Evolutionary conservation across 1,140 invertebrate genomes (phyloP), one percentile per base, ranked within the genome.

Genomic region (Dreissena polymorpha): DNA sequence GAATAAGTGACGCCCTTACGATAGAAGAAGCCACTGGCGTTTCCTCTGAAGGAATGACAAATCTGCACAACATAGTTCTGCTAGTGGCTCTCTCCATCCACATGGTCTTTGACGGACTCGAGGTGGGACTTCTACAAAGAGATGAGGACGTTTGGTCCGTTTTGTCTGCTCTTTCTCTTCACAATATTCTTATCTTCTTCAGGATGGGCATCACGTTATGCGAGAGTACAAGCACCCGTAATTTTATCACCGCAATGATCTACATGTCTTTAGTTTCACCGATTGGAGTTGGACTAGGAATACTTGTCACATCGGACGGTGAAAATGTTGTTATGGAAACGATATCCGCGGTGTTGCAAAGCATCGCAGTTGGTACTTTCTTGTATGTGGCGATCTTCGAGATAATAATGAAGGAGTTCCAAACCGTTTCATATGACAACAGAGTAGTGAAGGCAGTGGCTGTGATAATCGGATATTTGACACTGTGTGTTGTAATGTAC

Each of bases 331-430:
- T 84, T 10, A 88, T 92, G 8, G 80, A 88, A 18, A 65, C 94
- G 49, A 71, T 92, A 12, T 93, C 93, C 85, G 93, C 93, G 0
- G 87, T 94, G 65, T 89, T 95, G 60, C 94, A 95, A 89, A 94
- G 93, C 25, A 76, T 98, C n/a, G 97, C 97, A 14, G 96, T 96
- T 12, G 97, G 97, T 55, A 98, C 97, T 0, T 95, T 99, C 64
- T 93, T 98, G 0, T 98, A 98, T 91, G 96, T 98, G 57, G 97
- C 97, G 0, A 96, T 98, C 39, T 96, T 97, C 89, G 97, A 99
- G 93, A 96, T 98, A 51, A 92, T 98, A 55, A 97, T 91, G 7
- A 89, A 92, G 76, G 93, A 94, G 83, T 82, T 94, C 7, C 13
- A 50, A 21, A 29, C 49, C 14, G 53, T 0, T 14, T 39, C 7